Evolutionary conservation across 2,797 vertebrate species (phyloP), one percentile per base, ranked within the genome.

Genomic region (Hypotaenidia philippensis): DNA sequence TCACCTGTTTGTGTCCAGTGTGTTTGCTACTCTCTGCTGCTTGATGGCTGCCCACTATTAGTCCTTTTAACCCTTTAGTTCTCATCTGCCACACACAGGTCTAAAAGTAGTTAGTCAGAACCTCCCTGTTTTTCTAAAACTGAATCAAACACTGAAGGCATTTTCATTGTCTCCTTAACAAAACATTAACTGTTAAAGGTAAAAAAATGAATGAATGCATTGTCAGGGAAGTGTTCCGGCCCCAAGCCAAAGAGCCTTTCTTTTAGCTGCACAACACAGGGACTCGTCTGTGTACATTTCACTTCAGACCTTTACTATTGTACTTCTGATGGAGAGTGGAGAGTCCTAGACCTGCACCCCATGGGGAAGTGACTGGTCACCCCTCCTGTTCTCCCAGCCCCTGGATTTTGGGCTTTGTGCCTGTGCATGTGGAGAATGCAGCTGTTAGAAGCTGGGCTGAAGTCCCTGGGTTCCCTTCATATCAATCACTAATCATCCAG

Each of bases 1-100:
- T 97, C 97, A 97, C 97, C 97, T 97, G 96, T 97, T 98, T 98
- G 95, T 83, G 49, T 76, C 92, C 83, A 93, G 94, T 59, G 45
- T 92, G 91, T 93, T 96, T 96, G 94, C 95, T 91, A 83, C 93
- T 81, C 38, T 85, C 90, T 91, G 75, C 78, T 27, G n/a, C 84
- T 78, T 31, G 72, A 82, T 90, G 89, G 74, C 36, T 93, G 64
- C 77, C 47, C 31, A 32, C 1, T 5, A 38, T 45, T 92, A 44
- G 49, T 11, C 68, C 40, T 59, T 71, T 91, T 95, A 87, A 93
- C 55, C 74, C 85, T 34, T 74, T 80, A 22, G 6, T 65, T 91
- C 55, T 76, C 47, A 49, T 47, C 53, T 90, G 20, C 44, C 61
- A 40, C 47, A 52, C 36, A 13, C 9, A 7, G 56, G 6, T 70